Percentiles rank a stretch among this genome's conserved stretches.
These are phyloP conservation scores for Pteropus alecto DNA, from an alignment of 2,113 vertebrate species.

Conservation along the genomic window DNA sequence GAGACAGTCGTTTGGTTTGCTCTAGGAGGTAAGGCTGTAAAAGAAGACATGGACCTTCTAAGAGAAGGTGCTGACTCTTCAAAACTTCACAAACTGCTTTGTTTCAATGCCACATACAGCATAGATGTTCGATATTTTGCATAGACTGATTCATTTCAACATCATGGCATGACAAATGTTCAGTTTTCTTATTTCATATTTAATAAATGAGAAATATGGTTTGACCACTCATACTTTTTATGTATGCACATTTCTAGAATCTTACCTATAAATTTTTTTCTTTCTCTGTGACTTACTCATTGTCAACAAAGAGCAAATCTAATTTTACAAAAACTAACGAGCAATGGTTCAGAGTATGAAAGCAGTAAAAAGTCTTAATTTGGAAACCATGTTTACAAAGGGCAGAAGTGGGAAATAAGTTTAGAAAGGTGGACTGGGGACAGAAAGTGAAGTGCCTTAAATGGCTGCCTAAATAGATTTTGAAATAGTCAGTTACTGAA, in stretches of 20 bases:
- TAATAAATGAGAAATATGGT: neutral
- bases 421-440: neutral
- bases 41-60: neutral
- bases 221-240: neutral
- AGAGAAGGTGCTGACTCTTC: neutral
- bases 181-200: neutral
- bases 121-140: neutral
- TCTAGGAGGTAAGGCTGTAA: slow-evolving; percentile 64
- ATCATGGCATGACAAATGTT: neutral
- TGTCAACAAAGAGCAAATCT: neutral
- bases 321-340: neutral
- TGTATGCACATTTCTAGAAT: neutral
- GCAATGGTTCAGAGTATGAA: neutral
- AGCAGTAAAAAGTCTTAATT: neutral
- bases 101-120: neutral
- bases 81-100: neutral
- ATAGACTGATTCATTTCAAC: neutral
- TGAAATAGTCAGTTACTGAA: neutral
- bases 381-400: neutral
- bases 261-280: neutral
- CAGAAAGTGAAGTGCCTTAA: neutral
- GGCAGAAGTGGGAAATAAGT: neutral
- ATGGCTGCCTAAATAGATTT: neutral
- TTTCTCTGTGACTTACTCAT: neutral
- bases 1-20: slow-evolving; percentile 83